phyloP scores from a whole-genome alignment of 2,113 vertebrate species.

The Coreoperca whiteheadi region DNA sequence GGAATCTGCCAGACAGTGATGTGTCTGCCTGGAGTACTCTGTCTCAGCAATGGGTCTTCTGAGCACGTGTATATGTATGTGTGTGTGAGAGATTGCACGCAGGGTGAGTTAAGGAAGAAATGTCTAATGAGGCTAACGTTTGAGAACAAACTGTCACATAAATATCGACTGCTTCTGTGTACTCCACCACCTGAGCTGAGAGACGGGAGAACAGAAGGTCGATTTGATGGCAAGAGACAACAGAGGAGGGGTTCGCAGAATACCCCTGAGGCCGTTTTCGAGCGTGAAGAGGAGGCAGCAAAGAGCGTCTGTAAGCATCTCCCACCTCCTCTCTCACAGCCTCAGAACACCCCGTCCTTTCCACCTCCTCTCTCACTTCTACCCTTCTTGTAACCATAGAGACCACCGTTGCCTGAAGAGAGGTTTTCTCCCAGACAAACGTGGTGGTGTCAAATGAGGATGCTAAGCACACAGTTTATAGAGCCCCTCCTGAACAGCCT shows the following conservation, averaged over 20 bases:
- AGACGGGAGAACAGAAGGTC: constrained; percentile 35
- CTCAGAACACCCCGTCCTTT: constrained; percentile 59
- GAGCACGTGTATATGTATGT: constrained; percentile 24
- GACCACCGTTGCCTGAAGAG: constrained; percentile 69
- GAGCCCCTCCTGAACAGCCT: background rate
- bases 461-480: constrained; percentile 24
- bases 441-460: constrained; percentile 65
- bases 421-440: constrained; percentile 61
- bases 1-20: constrained; percentile 75
- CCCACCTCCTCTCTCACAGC: constrained; percentile 50
- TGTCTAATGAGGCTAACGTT: background rate
- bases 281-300: constrained; percentile 30
- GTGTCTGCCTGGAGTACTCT: constrained; percentile 57
- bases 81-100: background rate
- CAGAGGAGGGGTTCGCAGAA: constrained; percentile 15
- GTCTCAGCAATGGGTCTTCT: constrained; percentile 46
- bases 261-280: background rate
- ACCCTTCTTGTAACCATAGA: constrained; percentile 78
- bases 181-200: constrained; percentile 40
- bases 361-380: constrained; percentile 62
- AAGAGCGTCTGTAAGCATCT: constrained; percentile 34
- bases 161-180: background rate
- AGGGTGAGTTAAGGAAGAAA: background rate
- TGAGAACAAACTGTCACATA: constrained; percentile 19
- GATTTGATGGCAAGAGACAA: background rate